phyloP scores from a whole-genome alignment of 2,888 invertebrate genomes.

The Eugnorisma glareosa region DNA sequence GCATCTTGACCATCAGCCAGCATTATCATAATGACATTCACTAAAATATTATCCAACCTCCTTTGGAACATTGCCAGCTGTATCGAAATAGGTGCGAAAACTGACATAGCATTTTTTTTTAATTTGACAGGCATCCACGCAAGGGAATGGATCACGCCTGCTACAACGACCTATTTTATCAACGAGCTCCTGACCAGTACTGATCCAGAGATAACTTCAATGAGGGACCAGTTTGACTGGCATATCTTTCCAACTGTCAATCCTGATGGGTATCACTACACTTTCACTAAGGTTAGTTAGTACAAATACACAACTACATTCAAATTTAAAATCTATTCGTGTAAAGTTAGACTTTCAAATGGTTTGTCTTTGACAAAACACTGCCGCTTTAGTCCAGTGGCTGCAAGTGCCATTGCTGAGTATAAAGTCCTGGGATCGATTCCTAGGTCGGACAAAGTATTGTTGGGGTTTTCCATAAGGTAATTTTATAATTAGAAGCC shows the following conservation, averaged over 20 bases:
- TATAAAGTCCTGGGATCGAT: neutral
- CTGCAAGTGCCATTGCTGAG: neutral
- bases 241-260: slow-evolving; percentile 94
- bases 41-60: slow-evolving; percentile 5
- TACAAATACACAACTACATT: neutral
- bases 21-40: slow-evolving; percentile 30
- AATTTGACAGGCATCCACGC: slow-evolving; percentile 91
- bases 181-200: slow-evolving; percentile 91
- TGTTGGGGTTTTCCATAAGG: neutral
- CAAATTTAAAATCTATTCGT: neutral
- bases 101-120: slow-evolving; percentile 22
- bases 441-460: neutral
- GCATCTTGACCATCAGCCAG: neutral
- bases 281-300: slow-evolving; percentile 88
- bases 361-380: neutral
- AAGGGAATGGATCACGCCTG: slow-evolving; percentile 94
- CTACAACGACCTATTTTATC: slow-evolving; percentile 92
- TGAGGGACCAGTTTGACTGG: slow-evolving; percentile 92
- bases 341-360: neutral
- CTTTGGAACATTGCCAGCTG: slow-evolving; percentile 24
- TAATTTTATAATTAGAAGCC: neutral
- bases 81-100: slow-evolving; percentile 4
- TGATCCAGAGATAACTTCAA: slow-evolving; percentile 81
- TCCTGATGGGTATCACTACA: slow-evolving; percentile 94
- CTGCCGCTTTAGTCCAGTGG: neutral